These are phyloP conservation scores for Crossoptilon crossoptilon DNA, from an alignment of 2,797 vertebrate species.

Conservation along the genomic window DNA sequence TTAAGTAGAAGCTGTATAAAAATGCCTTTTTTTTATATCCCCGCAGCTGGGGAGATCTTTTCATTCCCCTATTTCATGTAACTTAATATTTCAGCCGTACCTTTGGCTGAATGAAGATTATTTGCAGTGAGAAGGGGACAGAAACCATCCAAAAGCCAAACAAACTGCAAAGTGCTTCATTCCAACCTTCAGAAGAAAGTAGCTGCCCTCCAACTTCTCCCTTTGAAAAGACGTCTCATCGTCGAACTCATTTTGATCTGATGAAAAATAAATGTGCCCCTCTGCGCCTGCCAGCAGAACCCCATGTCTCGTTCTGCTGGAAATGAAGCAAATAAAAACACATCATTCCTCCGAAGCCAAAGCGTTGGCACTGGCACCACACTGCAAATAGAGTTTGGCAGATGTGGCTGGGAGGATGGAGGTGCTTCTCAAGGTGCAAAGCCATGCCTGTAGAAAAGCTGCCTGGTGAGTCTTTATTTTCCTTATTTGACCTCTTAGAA, in stretches of 20 bases:
- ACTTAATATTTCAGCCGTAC: neutral
- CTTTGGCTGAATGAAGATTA: constrained; percentile 16
- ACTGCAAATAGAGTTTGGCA: neutral
- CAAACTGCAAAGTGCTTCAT: constrained; percentile 40
- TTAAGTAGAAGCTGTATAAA: neutral
- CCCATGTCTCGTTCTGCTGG: neutral
- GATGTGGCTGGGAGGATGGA: neutral
- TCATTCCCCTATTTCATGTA: neutral
- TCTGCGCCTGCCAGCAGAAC: neutral
- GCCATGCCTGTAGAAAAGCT: neutral
- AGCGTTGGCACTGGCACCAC: neutral
- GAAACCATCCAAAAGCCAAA: constrained; percentile 57
- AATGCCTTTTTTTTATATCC: neutral
- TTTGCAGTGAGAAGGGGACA: constrained; percentile 5
- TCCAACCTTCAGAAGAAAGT: constrained; percentile 22
- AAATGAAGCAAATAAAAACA: constrained; percentile 48
- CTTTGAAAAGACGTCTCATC: constrained; percentile 39
- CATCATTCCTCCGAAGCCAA: constrained; percentile 8
- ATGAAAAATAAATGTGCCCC: constrained; percentile 17
- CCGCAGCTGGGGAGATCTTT: neutral
- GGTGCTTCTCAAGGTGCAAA: neutral
- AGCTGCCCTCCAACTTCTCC: neutral
- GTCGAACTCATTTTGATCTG: neutral
- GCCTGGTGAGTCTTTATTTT: fast-evolving
- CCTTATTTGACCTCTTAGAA: neutral